phyloP scores from a whole-genome alignment of 2,797 vertebrate species.

The Cirrhinus mrigala region DNA sequence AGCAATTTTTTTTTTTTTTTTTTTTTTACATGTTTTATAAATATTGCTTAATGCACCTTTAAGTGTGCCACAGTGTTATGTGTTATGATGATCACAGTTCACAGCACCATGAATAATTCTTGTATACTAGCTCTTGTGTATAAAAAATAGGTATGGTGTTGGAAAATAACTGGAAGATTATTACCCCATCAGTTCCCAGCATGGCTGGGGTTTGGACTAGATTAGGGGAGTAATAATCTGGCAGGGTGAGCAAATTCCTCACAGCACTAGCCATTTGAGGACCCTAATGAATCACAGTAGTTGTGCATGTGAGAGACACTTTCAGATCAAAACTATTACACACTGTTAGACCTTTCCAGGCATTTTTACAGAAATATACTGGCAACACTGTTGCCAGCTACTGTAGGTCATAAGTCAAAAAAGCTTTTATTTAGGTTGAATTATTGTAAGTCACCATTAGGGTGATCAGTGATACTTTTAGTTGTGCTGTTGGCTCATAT shows the following conservation, averaged over 20 bases:
- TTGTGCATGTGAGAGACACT: background rate
- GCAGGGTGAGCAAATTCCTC: background rate
- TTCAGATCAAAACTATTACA: too few species aligned
- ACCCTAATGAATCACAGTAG: background rate
- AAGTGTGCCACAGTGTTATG: background rate
- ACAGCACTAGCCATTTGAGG: background rate
- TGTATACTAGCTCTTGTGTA: too few species aligned
- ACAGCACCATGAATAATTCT: background rate
- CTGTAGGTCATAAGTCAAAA: background rate
- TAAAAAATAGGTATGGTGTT: background rate
- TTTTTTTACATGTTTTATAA: too few species aligned
- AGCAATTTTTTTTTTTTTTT: too few species aligned
- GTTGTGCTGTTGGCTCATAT: too few species aligned
- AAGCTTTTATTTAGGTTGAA: background rate
- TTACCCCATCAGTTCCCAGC: background rate
- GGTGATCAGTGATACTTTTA: background rate
- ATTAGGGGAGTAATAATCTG: background rate
- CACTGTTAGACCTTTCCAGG: too few species aligned
- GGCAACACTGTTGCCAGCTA: too few species aligned
- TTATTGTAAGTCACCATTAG: constrained; percentile 52
- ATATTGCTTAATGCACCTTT: background rate
- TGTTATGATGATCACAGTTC: background rate
- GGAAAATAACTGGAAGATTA: background rate
- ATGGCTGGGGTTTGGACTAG: background rate
- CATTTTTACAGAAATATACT: background rate